Evolutionary conservation across 2,113 vertebrate species (phyloP).

Genomic region (Henicopernis longicauda): DNA sequence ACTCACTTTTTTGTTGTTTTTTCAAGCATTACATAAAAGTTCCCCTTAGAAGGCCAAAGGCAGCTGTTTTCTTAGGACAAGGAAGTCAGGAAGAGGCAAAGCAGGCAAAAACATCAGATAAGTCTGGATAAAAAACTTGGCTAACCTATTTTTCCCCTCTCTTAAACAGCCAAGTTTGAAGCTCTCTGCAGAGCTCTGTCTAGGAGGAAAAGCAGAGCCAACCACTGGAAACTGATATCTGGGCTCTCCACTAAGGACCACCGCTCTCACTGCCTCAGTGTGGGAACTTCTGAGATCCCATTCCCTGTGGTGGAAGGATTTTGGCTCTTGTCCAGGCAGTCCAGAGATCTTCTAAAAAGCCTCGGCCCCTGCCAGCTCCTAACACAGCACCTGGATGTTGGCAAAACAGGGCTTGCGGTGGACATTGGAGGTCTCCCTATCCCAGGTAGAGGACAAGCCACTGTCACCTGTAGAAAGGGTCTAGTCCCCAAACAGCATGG

Average conservation of each 20-base stretch:
- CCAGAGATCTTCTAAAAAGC: background rate
- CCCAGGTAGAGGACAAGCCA: background rate
- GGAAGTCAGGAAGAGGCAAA: conserved; percentile 37
- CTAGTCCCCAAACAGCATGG: fast-evolving
- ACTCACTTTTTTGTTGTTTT: background rate
- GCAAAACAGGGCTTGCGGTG: background rate
- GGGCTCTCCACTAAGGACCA: background rate
- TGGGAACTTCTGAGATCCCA: background rate
- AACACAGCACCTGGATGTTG: background rate
- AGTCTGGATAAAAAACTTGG: conserved; percentile 13
- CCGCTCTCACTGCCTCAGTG: fast-evolving
- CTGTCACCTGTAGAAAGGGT: background rate
- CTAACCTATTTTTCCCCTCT: conserved; percentile 34
- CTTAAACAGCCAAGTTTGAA: background rate
- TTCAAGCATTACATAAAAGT: background rate
- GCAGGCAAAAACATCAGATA: conserved; percentile 32
- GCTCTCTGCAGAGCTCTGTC: background rate
- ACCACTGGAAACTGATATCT: background rate
- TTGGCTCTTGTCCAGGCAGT: background rate
- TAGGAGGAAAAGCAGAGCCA: background rate
- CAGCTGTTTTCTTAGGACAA: conserved; percentile 26
- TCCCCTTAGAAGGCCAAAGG: conserved; percentile 25
- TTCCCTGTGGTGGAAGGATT: background rate
- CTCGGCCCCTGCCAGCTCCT: background rate
- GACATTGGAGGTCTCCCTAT: background rate